Conservation (phyloP, 2,888 invertebrate species). For the Dexiosoma caninum region DNA sequence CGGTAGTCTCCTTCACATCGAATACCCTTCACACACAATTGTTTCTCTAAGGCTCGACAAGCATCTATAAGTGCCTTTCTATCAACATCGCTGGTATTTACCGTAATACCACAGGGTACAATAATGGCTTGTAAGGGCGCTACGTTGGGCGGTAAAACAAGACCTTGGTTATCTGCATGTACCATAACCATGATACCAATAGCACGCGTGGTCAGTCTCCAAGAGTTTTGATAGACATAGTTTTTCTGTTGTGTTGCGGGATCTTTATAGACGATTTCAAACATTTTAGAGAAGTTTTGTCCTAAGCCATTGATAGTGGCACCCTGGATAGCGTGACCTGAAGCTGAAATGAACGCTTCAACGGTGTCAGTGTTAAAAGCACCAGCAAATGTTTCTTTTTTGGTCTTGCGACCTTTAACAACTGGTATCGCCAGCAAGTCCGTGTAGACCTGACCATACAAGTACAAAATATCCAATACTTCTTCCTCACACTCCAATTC, state of each 20-base stretch:
- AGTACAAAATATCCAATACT: slow-evolving; percentile 88
- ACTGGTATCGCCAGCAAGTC: slow-evolving; percentile 96
- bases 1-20: slow-evolving; percentile 90
- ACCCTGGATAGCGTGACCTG: slow-evolving; percentile 96
- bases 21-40: slow-evolving; percentile 82
- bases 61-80: slow-evolving; percentile 82
- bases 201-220: slow-evolving; percentile 98
- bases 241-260: slow-evolving; percentile 92
- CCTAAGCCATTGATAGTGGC: slow-evolving; percentile 99
- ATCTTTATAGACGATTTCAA: slow-evolving; percentile 96
- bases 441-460: slow-evolving; percentile 94
- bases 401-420: slow-evolving; percentile 95
- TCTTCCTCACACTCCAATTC: slow-evolving; percentile 92
- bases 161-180: slow-evolving; percentile 97
- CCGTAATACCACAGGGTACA: slow-evolving; percentile 97
- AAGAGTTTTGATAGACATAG: slow-evolving; percentile 97
- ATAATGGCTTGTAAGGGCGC: slow-evolving; percentile 92
- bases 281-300: slow-evolving; percentile 99
- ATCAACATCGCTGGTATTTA: slow-evolving; percentile 85
- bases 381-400: slow-evolving; percentile 99
- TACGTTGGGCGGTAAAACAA: slow-evolving; percentile 95
- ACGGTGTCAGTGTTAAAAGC: slow-evolving; percentile 98
- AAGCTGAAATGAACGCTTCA: slow-evolving; percentile 95
- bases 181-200: slow-evolving; percentile 95
- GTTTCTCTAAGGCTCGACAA: slow-evolving; percentile 84